Base-by-base conservation (phyloP, 2,113 vertebrate species). In the Fulmarus glacialis region DNA sequence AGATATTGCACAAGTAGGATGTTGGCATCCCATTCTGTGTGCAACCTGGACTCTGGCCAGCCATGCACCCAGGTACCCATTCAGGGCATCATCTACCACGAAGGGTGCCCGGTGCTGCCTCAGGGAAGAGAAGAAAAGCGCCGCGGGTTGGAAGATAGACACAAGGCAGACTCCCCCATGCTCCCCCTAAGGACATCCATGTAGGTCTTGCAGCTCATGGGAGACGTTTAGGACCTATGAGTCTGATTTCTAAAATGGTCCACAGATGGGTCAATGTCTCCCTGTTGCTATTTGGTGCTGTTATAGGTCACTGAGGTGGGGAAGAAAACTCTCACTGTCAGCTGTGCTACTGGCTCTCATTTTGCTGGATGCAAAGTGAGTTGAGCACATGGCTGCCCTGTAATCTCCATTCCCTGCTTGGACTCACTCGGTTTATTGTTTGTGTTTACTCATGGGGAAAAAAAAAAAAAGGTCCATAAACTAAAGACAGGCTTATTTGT, bases 331-430 rank as follows among this genome's bases (percentile, higher is more conserved):
- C 38, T 34, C 19, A 1, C 0, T 27, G 4, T 4, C 27, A 36
- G 48, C 23, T 8, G 34, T 19, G 30, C 3, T 21, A 5, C 45
- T 18, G 63, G 32, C 22, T 26, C 24, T 19, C 4, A 1, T 27
- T 50, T 26, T 53, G 66, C 59, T 15, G 62, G 40, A 15, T 12
- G 52, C 56, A 27, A 17, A 15, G 72, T 4, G 13, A 34, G 15
- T 1, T 40, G 45, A 68, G 72, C 24, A 48, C 5, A 2, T 9
- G n/a, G 73, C 59, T 45, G n/a, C 32, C 16, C 67, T 24, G 45
- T 0, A 7, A 15, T 32, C 43, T 24, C 62, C 58, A 5, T 7
- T 32, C 68, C 45, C 11, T 0, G 0, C 32, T 42, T 0, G 19
- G 56, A 11, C 36, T 88, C 40, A 0, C 78, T 63, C 2, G 0